Base-by-base conservation (phyloP, 1,140 invertebrate genomes). In the Chironomus tepperi region DNA sequence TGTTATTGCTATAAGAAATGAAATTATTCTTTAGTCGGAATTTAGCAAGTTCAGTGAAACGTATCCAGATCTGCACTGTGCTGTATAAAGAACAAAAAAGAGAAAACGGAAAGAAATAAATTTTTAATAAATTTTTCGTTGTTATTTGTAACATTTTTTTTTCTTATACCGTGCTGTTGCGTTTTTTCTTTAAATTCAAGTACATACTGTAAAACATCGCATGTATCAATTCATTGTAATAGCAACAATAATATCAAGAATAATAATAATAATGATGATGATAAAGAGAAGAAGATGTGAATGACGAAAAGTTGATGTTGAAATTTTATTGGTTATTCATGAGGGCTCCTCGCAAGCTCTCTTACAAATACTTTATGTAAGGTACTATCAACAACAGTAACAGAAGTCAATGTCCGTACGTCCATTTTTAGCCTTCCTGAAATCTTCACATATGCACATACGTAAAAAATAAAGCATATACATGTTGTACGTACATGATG, bases 51-150 rank as follows among this genome's bases (percentile, higher is more conserved):
- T 57, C 12, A 70, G 10, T 19, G 18, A 70, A 18, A 70, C 16
- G 16, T 19, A 70, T 9, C 19, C 65, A 34, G 43, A 15, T 47
- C 15, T 57, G 47, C 47, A 70, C 65, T 19, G 65, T 34, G 18
- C 19, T 70, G 19, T 9, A 19, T 18, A 2, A 19, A 18, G 16
- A 70, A 70, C 16, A 70, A 70, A 70, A 70, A 70, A 21, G 16
- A 70, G 16, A 70, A 21, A 70, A 70, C 65, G 65, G 65, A 70
- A 70, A 70, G 16, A 70, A 70, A 70, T 70, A 70, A 70, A 70
- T 57, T 57, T 57, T 70, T 70, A 70, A 70, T 19, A 70, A 21
- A 70, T 70, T 70, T 70, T 70, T 70, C 65, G 19, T 70, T 70
- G 16, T 70, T 18, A 10, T 19, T 18, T 34, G 24, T 34, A 34